phyloP scores from a whole-genome alignment of 1,140 invertebrate species.

The Hypsibius dujardini region DNA sequence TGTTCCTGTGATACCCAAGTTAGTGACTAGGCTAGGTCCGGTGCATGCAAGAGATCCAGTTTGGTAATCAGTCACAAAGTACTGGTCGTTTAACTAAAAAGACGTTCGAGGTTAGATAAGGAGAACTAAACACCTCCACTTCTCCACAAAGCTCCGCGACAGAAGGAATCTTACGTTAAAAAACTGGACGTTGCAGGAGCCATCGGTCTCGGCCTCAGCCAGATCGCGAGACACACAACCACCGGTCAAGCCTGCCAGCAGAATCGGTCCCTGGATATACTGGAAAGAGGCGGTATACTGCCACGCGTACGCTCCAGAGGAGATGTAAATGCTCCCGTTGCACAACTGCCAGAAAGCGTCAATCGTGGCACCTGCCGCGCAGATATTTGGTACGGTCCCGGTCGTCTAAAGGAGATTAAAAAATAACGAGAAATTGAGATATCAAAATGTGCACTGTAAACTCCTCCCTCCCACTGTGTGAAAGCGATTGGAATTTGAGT shows the following conservation, averaged over 20 bases:
- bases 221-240: conserved; percentile 1
- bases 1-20: neutral
- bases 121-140: neutral
- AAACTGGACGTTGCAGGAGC: neutral
- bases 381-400: too few species aligned
- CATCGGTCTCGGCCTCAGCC: neutral
- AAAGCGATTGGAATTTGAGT: neutral
- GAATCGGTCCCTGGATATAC: neutral
- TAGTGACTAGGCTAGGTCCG: neutral
- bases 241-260: neutral
- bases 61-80: neutral
- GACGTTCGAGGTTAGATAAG: too few species aligned
- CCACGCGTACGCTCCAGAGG: neutral
- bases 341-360: neutral
- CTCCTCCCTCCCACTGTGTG: too few species aligned
- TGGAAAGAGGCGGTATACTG: neutral
- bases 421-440: too few species aligned
- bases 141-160: neutral
- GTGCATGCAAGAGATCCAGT: neutral
- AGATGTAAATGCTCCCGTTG: neutral
- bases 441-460: too few species aligned
- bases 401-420: too few species aligned
- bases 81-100: neutral
- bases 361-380: neutral
- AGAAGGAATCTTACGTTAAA: conserved; percentile 5